Conservation (phyloP, 2,797 vertebrate species). For the Brachyrhaphis roseni region DNA sequence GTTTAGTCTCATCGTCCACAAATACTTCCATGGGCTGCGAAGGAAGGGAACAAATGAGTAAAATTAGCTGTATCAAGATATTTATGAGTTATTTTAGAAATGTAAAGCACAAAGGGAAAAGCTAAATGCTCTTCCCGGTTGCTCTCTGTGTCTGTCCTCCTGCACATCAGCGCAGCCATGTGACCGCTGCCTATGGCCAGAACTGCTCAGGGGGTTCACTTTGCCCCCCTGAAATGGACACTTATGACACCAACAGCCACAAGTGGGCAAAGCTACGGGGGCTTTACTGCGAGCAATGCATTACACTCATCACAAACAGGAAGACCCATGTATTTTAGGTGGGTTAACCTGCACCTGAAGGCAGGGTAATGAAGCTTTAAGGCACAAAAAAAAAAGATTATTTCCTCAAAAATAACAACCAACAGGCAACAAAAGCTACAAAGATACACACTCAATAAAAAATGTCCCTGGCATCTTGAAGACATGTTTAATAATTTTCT, state of each 20-base stretch:
- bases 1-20: slow-evolving; percentile 92
- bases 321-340: background rate
- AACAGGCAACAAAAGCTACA: background rate
- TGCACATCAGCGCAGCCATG: slow-evolving; percentile 27
- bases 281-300: background rate
- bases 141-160: slow-evolving; percentile 36
- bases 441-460: background rate
- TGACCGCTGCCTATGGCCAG: slow-evolving; percentile 1
- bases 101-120: background rate
- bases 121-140: background rate
- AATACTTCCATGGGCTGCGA: slow-evolving; percentile 92
- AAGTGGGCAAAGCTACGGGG: slow-evolving; percentile 68
- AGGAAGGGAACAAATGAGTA: slow-evolving; percentile 23
- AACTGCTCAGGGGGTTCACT: slow-evolving; percentile 45
- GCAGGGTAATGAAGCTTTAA: background rate
- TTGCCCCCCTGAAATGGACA: slow-evolving; percentile 66
- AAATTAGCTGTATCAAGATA: slow-evolving; percentile 6
- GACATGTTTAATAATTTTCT: background rate
- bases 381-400: background rate
- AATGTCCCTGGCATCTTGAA: background rate
- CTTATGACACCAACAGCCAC: slow-evolving; percentile 61
- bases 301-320: background rate
- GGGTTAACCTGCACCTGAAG: background rate
- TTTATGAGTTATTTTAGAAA: background rate
- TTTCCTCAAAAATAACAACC: background rate